These are phyloP conservation scores for Nematopogon swammerdamellus DNA, from an alignment of 2,888 invertebrate genomes.

Conservation along the genomic window DNA sequence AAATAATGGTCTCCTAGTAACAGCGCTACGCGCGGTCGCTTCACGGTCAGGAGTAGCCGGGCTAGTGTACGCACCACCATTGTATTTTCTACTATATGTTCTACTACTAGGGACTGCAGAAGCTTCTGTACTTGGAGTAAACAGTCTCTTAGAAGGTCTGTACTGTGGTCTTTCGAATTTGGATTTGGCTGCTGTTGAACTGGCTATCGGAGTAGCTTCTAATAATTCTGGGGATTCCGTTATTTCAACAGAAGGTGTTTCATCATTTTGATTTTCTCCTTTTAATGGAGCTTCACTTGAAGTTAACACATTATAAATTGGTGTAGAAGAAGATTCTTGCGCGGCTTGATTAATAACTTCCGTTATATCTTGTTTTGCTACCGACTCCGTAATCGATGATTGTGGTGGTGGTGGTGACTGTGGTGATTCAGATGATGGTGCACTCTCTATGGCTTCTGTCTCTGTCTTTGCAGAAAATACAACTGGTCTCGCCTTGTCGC, in stretches of 20 bases:
- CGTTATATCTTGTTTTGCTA: no score
- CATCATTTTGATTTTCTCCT: conserved; percentile 7
- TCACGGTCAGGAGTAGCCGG: conserved; percentile 31
- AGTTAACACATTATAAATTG: no score
- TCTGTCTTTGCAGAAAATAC: no score
- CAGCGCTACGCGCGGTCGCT: conserved; percentile 23
- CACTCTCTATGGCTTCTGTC: no score
- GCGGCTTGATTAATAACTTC: no score
- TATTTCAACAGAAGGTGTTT: conserved; percentile 8
- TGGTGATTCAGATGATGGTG: no score
- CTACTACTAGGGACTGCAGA: conserved; percentile 32
- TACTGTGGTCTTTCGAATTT: conserved; percentile 29
- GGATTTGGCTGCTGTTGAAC: conserved; percentile 21
- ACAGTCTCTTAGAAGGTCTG: conserved; percentile 34
- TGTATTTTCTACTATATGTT: conserved; percentile 47
- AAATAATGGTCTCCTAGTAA: conserved; percentile 32
- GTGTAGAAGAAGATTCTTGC: no score
- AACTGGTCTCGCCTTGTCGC: conserved; percentile 28
- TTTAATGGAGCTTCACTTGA: conserved; percentile 1
- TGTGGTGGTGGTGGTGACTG: no score
- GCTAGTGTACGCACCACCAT: conserved; percentile 44
- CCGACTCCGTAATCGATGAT: no score
- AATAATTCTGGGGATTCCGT: background rate
- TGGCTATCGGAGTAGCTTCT: conserved; percentile 6
- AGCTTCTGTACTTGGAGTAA: conserved; percentile 41